Evolutionary conservation across 92 coral and sea anemone genomes (phyloP).

Genomic region (Porites lobata): DNA sequence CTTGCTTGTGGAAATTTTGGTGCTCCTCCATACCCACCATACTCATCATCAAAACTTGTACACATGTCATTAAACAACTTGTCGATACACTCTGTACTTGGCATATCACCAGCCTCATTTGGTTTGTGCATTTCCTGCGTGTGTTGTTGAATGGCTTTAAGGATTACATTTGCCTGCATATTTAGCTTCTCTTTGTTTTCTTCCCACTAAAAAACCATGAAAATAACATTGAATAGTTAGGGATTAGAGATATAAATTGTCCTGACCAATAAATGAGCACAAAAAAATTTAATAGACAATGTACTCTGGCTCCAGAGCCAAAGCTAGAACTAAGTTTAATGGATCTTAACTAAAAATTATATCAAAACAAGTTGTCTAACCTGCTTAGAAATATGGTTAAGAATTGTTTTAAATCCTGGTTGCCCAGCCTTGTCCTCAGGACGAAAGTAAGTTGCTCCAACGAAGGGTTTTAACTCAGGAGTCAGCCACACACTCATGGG

Average conservation of each 20-base stretch:
- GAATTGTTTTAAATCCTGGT: slow-evolving; percentile 94
- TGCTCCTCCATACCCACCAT: slow-evolving; percentile 98
- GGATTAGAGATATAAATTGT: too few species aligned
- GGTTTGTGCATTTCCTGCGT: slow-evolving; percentile 72
- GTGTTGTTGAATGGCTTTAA: slow-evolving; percentile 90
- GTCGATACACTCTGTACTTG: slow-evolving; percentile 79
- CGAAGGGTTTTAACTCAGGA: slow-evolving; percentile 95
- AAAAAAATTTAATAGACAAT: too few species aligned
- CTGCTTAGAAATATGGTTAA: slow-evolving; percentile 86
- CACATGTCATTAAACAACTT: slow-evolving; percentile 79
- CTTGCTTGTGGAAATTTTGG: slow-evolving; percentile 98
- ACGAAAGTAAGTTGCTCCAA: slow-evolving; percentile 97
- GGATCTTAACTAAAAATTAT: neutral
- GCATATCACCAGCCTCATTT: slow-evolving; percentile 71
- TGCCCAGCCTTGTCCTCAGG: slow-evolving; percentile 92
- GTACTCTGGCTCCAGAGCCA: too few species aligned
- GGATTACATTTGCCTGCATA: slow-evolving; percentile 83
- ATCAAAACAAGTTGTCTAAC: slow-evolving; percentile 31
- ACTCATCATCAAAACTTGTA: slow-evolving; percentile 89
- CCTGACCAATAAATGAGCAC: too few species aligned
- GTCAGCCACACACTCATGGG: slow-evolving; percentile 99
- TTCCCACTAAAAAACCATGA: slow-evolving; percentile 77
- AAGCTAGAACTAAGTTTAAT: neutral
- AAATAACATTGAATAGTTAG: too few species aligned
- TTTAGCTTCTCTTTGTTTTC: slow-evolving; percentile 80